Percentiles rank a stretch among this genome's conserved stretches.
Evolutionary conservation across 2,797 vertebrate species (phyloP).

Genomic region (Lutjanus argentimaculatus): DNA sequence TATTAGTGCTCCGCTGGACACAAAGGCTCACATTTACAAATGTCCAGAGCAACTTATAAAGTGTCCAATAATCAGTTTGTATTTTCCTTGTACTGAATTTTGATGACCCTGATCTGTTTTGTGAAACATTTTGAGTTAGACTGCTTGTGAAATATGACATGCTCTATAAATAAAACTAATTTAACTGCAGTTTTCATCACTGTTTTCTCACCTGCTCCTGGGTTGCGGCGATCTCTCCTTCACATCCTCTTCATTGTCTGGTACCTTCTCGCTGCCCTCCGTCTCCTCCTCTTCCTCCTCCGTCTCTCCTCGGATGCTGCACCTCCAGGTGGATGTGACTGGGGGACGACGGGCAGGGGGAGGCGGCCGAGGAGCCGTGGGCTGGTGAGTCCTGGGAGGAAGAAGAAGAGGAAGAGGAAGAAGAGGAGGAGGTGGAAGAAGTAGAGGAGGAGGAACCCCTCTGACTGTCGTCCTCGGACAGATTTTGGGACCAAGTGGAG

Average conservation of each 20-base stretch:
- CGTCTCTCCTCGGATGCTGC: slow-evolving; percentile 67
- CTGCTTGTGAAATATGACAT: slow-evolving; percentile 24
- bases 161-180: slow-evolving; percentile 7
- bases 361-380: slow-evolving; percentile 78
- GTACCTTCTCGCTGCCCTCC: slow-evolving; percentile 45
- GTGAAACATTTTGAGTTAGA: slow-evolving; percentile 21
- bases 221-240: slow-evolving; percentile 16
- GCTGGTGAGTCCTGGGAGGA: slow-evolving; percentile 58
- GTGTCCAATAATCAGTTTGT: slow-evolving; percentile 16
- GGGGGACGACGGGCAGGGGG: slow-evolving; percentile 80
- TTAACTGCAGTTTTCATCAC: slow-evolving; percentile 1
- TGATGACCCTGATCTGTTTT: slow-evolving; percentile 2
- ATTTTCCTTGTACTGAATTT: neutral
- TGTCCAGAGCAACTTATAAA: neutral
- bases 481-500: slow-evolving; percentile 88
- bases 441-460: slow-evolving; percentile 81
- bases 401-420: slow-evolving; percentile 64
- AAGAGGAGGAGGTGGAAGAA: slow-evolving; percentile 63
- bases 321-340: slow-evolving; percentile 85
- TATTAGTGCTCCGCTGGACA: slow-evolving; percentile 2
- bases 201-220: slow-evolving; percentile 62
- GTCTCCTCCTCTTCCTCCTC: slow-evolving; percentile 20
- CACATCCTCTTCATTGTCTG: slow-evolving; percentile 53
- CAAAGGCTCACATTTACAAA: slow-evolving; percentile 1
- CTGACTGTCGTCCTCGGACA: slow-evolving; percentile 87